These are phyloP conservation scores for Myanophis thanlyinensis DNA, from an alignment of 2,113 vertebrate species.

Conservation along the genomic window DNA sequence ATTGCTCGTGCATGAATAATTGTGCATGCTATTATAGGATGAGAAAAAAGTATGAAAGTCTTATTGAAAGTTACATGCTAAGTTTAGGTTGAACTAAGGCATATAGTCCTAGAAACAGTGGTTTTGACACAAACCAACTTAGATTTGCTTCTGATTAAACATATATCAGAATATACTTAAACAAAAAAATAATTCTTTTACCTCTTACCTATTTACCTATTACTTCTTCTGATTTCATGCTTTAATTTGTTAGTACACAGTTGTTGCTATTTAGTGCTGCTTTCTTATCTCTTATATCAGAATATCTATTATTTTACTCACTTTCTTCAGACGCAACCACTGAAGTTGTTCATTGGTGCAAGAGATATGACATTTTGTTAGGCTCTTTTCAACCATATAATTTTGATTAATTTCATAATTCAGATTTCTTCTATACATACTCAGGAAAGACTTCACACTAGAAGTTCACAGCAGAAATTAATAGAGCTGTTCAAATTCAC, in stretches of 20 bases:
- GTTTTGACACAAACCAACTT: background rate
- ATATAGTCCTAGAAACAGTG: background rate
- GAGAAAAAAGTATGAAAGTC: background rate
- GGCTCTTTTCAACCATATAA: background rate
- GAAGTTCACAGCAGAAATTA: background rate
- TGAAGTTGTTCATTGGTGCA: background rate
- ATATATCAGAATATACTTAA: background rate
- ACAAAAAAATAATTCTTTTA: background rate
- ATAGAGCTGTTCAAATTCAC: constrained; percentile 3
- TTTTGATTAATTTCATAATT: constrained; percentile 11
- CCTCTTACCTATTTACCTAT: background rate
- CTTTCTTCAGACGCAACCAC: background rate
- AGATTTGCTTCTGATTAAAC: background rate
- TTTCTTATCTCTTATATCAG: background rate
- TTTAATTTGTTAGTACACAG: background rate
- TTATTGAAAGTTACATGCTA: background rate
- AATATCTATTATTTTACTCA: background rate
- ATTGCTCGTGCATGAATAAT: background rate
- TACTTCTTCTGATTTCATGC: background rate
- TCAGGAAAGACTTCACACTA: constrained; percentile 7
- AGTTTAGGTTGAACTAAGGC: background rate
- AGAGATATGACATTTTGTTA: background rate
- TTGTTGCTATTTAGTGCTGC: background rate
- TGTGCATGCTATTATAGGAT: background rate
- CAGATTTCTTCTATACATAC: background rate